Evolutionary conservation across 1,140 invertebrate genomes (phyloP), one percentile per base, ranked within the genome.

Genomic region (Mya arenaria): DNA sequence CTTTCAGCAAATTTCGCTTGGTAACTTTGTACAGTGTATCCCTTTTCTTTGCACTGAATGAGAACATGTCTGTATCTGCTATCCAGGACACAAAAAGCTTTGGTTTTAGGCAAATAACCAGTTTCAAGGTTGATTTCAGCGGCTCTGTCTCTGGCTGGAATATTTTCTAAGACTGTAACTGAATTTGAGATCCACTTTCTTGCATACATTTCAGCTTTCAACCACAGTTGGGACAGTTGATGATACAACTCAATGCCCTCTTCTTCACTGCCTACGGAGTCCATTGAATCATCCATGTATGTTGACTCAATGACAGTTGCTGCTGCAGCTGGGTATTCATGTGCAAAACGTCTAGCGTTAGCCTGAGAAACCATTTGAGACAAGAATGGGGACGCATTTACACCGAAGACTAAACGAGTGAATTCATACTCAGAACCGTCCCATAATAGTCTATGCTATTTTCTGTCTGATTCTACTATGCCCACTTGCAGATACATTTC

Each of bases 401-500:
- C 52, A 3, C 74, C 73, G 65, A 79, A 83, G 2, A 83, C 73
- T 13, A 83, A 32, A 13, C 62, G 23, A 3, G 52, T 69, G 25
- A 68, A 83, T 39, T 83, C n/a, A 52, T 83, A 83, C 10, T 58
- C 37, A n/a, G 48, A n/a, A 58, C 39, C 32, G n/a, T 19, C n/a
- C n/a, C n/a, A n/a, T n/a, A n/a, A n/a, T n/a, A 83, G 63, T 44
- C 74, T 74, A 71, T 83, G 71, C 36, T 48, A 83, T 10, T 3
- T 32, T 19, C 63, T 25, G 34, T 83, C 81, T 48, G 36, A 34
- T 15, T 55, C 30, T 4, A 39, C 41, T 6, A 83, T 15, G 30
- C 52, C 36, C 19, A 83, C 48, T 56, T 44, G 72, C 25, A 80
- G n/a, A 73, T 72, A 84, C 83, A 84, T 84, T 63, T 84, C 69